Percentiles rank a stretch among this genome's conserved stretches.
These are phyloP conservation scores for Hemibagrus wyckioides DNA, from an alignment of 2,113 vertebrate genomes.

Conservation along the genomic window DNA sequence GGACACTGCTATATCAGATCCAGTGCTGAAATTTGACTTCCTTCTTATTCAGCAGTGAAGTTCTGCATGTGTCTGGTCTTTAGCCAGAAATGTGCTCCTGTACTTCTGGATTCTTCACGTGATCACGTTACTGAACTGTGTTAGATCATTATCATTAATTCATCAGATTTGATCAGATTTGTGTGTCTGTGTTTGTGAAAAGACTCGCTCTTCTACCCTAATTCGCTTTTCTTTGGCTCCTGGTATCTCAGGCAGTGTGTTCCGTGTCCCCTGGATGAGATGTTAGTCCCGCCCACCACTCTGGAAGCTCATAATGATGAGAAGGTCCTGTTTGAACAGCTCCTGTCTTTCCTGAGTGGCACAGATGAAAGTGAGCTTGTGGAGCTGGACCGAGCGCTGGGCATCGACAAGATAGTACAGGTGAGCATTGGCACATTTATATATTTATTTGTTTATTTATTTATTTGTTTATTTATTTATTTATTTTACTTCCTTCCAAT, in stretches of 20 bases:
- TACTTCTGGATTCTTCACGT: not conserved
- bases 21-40: not conserved
- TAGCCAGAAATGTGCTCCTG: not conserved
- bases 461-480: too few species aligned
- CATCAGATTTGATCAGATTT: not conserved
- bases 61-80: not conserved
- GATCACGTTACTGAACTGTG: not conserved
- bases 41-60: too few species aligned
- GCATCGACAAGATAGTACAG: slow-evolving; percentile 95
- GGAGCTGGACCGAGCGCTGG: slow-evolving; percentile 88
- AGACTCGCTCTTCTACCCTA: not conserved
- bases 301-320: slow-evolving; percentile 88
- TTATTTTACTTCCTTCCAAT: not conserved
- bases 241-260: slow-evolving; percentile 79
- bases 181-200: not conserved
- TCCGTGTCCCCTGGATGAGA: slow-evolving; percentile 86
- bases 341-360: slow-evolving; percentile 92
- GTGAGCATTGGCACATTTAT: too few species aligned
- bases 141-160: not conserved
- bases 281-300: slow-evolving; percentile 87
- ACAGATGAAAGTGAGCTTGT: slow-evolving; percentile 94
- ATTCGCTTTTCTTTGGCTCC: not conserved
- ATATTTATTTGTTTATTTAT: too few species aligned
- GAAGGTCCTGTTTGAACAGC: slow-evolving; percentile 91
- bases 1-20: not conserved